phyloP scores from a whole-genome alignment of 2,888 invertebrate species.

The Noctua pronuba region DNA sequence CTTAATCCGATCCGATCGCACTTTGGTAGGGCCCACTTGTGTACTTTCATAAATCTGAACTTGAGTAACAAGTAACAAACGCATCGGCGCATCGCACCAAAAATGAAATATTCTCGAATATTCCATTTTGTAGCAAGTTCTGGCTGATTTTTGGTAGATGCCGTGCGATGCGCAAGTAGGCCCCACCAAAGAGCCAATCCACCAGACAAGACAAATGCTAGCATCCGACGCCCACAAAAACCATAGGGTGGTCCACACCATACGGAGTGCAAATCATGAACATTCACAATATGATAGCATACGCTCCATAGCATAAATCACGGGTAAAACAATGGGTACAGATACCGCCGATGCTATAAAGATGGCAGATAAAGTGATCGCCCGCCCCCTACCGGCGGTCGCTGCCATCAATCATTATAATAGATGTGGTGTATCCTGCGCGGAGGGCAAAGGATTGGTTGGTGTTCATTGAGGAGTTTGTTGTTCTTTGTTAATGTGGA shows the following conservation, averaged over 20 bases:
- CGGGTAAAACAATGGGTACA: constrained; percentile 63
- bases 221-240: constrained; percentile 35
- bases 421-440: constrained; percentile 61
- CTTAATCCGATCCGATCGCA: not conserved
- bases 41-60: too few relatives aligned
- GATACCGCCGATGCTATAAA: constrained; percentile 61
- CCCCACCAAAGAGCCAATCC: too few relatives aligned
- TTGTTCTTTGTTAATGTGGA: constrained; percentile 23
- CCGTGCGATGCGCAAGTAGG: too few relatives aligned
- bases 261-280: constrained; percentile 63
- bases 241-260: constrained; percentile 53
- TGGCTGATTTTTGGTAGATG: not conserved
- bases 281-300: constrained; percentile 60
- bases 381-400: constrained; percentile 61
- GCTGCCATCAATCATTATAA: constrained; percentile 65
- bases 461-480: constrained; percentile 48
- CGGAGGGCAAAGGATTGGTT: constrained; percentile 26
- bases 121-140: not conserved
- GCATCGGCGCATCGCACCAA: too few relatives aligned
- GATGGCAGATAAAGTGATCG: constrained; percentile 68
- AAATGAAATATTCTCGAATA: too few relatives aligned
- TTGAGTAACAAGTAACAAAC: too few relatives aligned
- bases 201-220: not conserved
- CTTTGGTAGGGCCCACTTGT: too few relatives aligned
- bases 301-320: constrained; percentile 63